Percentiles rank a stretch among this genome's conserved stretches.
Evolutionary conservation across 2,888 invertebrate genomes (phyloP).

Genomic region (Apodemia mormo): DNA sequence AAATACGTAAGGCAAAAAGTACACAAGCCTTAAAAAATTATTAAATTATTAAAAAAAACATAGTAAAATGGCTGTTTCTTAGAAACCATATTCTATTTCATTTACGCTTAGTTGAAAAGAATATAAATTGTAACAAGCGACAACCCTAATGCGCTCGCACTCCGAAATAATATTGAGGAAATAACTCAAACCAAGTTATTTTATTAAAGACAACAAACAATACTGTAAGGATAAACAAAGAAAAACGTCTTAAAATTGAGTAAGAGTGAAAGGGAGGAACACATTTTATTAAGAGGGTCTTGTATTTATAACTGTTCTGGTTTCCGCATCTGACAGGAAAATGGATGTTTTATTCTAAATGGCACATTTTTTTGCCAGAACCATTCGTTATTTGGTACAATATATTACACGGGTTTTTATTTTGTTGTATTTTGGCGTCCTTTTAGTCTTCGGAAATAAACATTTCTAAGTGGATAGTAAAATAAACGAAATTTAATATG

Average conservation of each 20-base stretch:
- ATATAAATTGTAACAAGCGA: background rate
- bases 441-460: too few relatives aligned
- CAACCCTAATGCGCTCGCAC: slow-evolving; percentile 16
- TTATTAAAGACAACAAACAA: slow-evolving; percentile 23
- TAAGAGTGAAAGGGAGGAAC: slow-evolving; percentile 2
- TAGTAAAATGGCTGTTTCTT: too few relatives aligned
- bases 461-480: too few relatives aligned
- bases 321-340: slow-evolving; percentile 9
- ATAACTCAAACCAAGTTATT: slow-evolving; percentile 28
- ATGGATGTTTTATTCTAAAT: slow-evolving; percentile 13
- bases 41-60: too few relatives aligned
- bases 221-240: slow-evolving; percentile 17
- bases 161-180: slow-evolving; percentile 27
- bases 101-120: background rate
- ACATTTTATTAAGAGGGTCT: slow-evolving; percentile 11
- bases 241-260: slow-evolving; percentile 5
- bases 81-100: too few relatives aligned
- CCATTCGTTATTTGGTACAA: background rate
- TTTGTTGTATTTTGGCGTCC: too few relatives aligned
- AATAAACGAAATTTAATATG: too few relatives aligned
- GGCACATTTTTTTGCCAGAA: slow-evolving; percentile 5
- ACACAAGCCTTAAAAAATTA: too few relatives aligned
- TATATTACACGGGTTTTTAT: too few relatives aligned
- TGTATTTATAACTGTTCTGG: slow-evolving; percentile 14
- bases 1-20: too few relatives aligned